A percentile compares a stretch with the other conserved stretches of the same genome.
phyloP scores from a whole-genome alignment of 2,113 vertebrate species.

The Setophaga kirtlandii region DNA sequence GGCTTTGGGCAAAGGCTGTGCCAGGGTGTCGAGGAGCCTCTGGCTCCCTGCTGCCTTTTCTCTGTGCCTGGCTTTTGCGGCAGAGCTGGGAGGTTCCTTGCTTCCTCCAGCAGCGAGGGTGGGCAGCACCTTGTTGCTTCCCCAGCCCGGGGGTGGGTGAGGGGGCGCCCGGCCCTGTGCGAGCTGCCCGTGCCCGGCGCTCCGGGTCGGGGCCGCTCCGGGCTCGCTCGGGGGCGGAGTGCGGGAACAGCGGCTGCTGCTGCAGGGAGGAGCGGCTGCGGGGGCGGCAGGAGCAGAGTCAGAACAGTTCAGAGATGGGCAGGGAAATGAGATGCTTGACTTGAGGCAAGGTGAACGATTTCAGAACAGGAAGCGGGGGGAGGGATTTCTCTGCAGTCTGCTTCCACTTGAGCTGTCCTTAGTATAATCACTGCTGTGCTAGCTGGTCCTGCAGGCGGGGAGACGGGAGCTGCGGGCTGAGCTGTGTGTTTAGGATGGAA shows the following conservation, averaged over 20 bases:
- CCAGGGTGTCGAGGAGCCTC: neutral
- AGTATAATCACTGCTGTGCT: slow-evolving; percentile 11
- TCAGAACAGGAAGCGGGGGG: slow-evolving; percentile 27
- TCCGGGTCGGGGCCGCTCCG: neutral
- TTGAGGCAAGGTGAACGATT: slow-evolving; percentile 59
- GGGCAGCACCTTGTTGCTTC: neutral
- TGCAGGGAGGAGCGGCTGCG: slow-evolving; percentile 33
- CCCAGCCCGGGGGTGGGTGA: neutral
- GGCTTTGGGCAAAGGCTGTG: accelerated
- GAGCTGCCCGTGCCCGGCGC: neutral
- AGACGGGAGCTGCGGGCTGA: neutral
- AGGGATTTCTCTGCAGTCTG: slow-evolving; percentile 26
- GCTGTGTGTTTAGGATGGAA: neutral
- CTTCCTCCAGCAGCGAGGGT: neutral
- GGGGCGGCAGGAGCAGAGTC: slow-evolving; percentile 12
- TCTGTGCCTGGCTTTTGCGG: neutral
- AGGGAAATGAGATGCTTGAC: slow-evolving; percentile 58
- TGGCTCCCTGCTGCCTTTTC: neutral
- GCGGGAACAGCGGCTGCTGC: slow-evolving; percentile 36
- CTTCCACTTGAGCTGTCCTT: slow-evolving; percentile 40
- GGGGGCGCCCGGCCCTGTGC: neutral
- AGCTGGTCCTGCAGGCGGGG: slow-evolving; percentile 8
- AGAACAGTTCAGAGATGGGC: slow-evolving; percentile 14
- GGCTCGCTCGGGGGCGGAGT: neutral
- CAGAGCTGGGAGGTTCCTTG: neutral